A percentile compares a stretch with the other conserved stretches of the same genome.
These are phyloP conservation scores for Steatocranus sp. DNA, from an alignment of 2,797 vertebrate species.

Conservation along the genomic window DNA sequence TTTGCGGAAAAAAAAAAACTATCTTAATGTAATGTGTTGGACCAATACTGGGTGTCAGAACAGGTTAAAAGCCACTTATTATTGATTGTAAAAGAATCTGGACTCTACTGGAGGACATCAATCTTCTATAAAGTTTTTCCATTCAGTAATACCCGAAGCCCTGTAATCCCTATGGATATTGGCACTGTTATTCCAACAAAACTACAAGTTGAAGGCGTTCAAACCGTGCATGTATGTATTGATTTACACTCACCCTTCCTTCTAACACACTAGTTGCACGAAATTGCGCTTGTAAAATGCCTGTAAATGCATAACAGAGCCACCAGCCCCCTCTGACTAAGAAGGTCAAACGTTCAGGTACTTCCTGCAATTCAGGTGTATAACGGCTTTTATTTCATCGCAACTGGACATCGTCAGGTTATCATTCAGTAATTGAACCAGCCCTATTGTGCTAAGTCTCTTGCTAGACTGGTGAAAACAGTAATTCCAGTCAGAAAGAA, in stretches of 20 bases:
- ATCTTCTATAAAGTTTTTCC: neutral
- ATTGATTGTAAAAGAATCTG: neutral
- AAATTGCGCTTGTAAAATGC: neutral
- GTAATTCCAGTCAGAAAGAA: fast-evolving
- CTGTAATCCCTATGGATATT: neutral
- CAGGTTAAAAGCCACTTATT: neutral
- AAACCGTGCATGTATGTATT: fast-evolving
- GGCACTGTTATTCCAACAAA: neutral
- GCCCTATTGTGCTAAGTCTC: neutral
- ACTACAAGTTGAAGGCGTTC: neutral
- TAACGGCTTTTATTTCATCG: fast-evolving
- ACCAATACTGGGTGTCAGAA: neutral
- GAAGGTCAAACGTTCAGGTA: neutral
- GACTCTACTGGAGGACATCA: neutral
- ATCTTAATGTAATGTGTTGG: neutral
- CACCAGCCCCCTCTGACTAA: neutral
- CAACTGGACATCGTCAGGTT: neutral
- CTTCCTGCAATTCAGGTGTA: neutral
- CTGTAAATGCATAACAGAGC: neutral
- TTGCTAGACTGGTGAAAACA: neutral
- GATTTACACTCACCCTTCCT: neutral
- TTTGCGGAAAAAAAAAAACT: neutral
- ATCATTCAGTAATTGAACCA: neutral
- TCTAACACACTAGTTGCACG: neutral
- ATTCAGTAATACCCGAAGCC: neutral